Evolutionary conservation across 2,797 vertebrate genomes (phyloP), one percentile per base, ranked within the genome.

Genomic region (Melanogrammus aeglefinus): DNA sequence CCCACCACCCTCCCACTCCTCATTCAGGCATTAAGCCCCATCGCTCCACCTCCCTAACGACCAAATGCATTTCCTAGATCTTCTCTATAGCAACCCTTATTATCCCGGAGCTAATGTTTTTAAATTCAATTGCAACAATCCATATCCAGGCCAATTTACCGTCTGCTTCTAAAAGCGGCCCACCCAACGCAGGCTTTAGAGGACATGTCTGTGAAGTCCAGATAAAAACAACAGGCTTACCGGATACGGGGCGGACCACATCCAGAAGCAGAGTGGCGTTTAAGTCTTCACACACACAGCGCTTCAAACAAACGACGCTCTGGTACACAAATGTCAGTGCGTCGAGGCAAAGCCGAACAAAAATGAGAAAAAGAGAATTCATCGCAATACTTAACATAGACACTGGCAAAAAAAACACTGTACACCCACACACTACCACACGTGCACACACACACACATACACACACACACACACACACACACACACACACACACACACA

Each of bases 201-300:
- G 94, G 94, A 90, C 36, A 63, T 0, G 86, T 94, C 95, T 96
- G 96, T 83, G 80, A 88, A 93, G 88, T 18, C 38, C 41, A 84
- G 96, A 96, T 96, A 96, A 96, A 95, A 90, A 93, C 90, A 87
- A 87, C 84, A 38, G 89, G 87, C 90, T 88, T 88, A 33, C 85
- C 83, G 33, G 84, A 86, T 83, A 83, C 78, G 78, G 81, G 80
- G 57, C 81, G 75, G 78, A 75, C 84, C 78, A 79, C 79, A 24
- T 89, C 80, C 87, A 86, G 77, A 83, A 91, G 88, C 88, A 89
- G 86, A 88, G 71, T 76, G 6, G 38, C n/a, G 31, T 90, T 86
- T 90, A 83, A 86, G 81, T 80, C 63, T 83, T 84, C 85, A 7
- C 66, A 33, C 66, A 33, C 80, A 78, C 72, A 6, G 35, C 10